Evolutionary conservation across 1,140 invertebrate genomes (phyloP).

Genomic region (Limonius californicus): DNA sequence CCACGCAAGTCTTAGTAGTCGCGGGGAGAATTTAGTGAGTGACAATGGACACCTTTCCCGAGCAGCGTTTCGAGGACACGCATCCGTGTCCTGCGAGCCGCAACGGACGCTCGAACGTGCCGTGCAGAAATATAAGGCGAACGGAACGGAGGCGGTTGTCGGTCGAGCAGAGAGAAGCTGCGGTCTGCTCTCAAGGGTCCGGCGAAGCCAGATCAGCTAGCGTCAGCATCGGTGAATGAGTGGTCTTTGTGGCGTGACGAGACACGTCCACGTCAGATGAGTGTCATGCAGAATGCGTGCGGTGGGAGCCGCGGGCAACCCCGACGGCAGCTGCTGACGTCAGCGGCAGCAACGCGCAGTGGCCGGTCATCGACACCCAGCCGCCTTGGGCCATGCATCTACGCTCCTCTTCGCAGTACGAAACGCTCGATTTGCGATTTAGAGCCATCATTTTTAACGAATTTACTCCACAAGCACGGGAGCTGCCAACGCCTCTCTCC

Average conservation of each 20-base stretch:
- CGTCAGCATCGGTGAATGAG: background rate
- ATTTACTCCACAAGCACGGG: background rate
- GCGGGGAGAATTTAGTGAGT: too few species aligned
- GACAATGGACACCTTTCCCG: too few species aligned
- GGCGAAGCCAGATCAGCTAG: too few species aligned
- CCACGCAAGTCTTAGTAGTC: too few species aligned
- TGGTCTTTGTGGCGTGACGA: constrained; percentile 1
- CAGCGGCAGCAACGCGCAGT: background rate
- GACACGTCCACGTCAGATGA: background rate
- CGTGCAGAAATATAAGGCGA: too few species aligned
- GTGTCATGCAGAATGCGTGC: background rate
- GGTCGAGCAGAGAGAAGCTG: too few species aligned
- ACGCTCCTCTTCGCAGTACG: background rate
- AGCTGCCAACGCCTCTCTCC: too few species aligned
- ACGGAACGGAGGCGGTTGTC: too few species aligned
- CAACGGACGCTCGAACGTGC: too few species aligned
- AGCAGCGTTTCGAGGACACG: too few species aligned
- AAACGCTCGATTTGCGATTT: constrained; percentile 9
- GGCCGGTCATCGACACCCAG: constrained; percentile 6
- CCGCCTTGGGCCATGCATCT: background rate
- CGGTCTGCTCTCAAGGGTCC: too few species aligned
- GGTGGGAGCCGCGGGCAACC: background rate
- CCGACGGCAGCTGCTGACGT: background rate
- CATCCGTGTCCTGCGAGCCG: too few species aligned
- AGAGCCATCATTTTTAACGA: background rate